Percentiles rank a stretch among this genome's conserved stretches.
Conservation (phyloP, 2,888 invertebrate genomes). For the Creontiades dilutus region DNA sequence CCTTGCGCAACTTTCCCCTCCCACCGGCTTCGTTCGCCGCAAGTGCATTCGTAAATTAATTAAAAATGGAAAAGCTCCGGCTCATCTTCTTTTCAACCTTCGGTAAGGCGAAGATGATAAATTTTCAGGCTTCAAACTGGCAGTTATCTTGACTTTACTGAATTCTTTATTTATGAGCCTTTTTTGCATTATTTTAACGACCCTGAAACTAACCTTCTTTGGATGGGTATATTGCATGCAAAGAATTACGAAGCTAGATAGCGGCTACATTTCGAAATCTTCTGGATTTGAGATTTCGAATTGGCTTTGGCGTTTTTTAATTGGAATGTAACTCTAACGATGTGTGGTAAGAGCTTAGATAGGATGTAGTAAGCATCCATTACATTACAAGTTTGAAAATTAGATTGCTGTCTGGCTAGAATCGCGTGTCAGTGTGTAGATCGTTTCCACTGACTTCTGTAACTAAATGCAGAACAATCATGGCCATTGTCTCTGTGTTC, state of each 20-base stretch:
- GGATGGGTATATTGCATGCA: not conserved
- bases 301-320: not conserved
- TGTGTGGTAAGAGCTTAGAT: too few relatives aligned
- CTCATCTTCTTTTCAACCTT: slow-evolving; percentile 18
- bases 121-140: slow-evolving; percentile 11
- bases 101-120: not conserved
- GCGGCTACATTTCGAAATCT: not conserved
- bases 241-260: not conserved
- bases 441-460: not conserved
- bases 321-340: too few relatives aligned
- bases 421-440: not conserved
- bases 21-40: slow-evolving; percentile 1
- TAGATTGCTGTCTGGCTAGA: too few relatives aligned
- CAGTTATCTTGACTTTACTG: not conserved
- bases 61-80: not conserved
- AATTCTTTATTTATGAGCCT: not conserved
- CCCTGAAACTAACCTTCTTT: not conserved
- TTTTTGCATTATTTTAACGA: slow-evolving; percentile 2
- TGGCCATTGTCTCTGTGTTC: not conserved
- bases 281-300: not conserved
- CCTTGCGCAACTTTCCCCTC: not conserved
- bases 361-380: too few relatives aligned
- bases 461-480: not conserved
- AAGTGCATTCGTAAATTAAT: slow-evolving; percentile 25
- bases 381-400: too few relatives aligned